Conservation (phyloP, 2,888 invertebrate species). For the Polietes domitor region DNA sequence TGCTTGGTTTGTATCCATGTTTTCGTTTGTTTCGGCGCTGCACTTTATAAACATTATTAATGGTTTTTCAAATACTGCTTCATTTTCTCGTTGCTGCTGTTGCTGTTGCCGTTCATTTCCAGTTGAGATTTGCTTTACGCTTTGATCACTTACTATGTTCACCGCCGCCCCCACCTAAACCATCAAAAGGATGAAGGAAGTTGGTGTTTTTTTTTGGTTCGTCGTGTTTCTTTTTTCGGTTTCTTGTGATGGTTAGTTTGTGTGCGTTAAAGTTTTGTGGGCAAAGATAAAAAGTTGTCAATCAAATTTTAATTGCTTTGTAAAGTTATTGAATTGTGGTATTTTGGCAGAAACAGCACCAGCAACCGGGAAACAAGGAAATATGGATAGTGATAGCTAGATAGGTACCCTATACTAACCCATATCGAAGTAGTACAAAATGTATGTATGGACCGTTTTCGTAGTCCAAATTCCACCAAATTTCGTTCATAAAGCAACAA, state of each 20-base stretch:
- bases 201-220: neutral
- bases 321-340: conserved; percentile 76
- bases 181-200: neutral
- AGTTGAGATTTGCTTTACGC: conserved; percentile 40
- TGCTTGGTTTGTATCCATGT: conserved; percentile 19
- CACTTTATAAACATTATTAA: conserved; percentile 77
- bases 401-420: too few relatives aligned
- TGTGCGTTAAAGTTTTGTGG: conserved; percentile 39
- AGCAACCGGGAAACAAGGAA: neutral
- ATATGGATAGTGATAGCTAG: too few relatives aligned
- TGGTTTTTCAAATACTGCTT: conserved; percentile 77
- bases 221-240: conserved; percentile 33
- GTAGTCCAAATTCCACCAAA: too few relatives aligned
- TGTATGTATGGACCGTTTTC: too few relatives aligned
- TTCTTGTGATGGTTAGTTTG: conserved; percentile 19
- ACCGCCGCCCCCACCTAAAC: neutral
- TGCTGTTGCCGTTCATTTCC: neutral
- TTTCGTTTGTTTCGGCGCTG: conserved; percentile 65
- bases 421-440: too few relatives aligned
- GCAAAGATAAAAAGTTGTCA: conserved; percentile 77
- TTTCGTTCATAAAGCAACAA: too few relatives aligned
- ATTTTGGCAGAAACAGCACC: conserved; percentile 40
- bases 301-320: conserved; percentile 79
- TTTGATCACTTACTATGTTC: conserved; percentile 32
- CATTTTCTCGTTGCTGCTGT: conserved; percentile 71